These are phyloP conservation scores for Phylloscopus whistleri DNA, from an alignment of 2,113 vertebrate genomes.

Conservation along the genomic window DNA sequence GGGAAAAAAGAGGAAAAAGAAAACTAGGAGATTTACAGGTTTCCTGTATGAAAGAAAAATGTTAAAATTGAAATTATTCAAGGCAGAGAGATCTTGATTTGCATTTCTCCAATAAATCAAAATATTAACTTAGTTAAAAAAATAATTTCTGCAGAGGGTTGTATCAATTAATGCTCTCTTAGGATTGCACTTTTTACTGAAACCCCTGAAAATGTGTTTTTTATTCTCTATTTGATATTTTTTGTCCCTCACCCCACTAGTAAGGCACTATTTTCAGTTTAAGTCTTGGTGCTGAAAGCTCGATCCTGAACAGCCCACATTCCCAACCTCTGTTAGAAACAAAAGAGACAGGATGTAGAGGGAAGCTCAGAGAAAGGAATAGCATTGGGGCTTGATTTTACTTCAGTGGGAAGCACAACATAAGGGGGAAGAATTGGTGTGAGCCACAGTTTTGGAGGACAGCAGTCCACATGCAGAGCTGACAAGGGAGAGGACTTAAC, in stretches of 20 bases:
- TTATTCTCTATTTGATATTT: background rate
- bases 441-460: background rate
- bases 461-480: background rate
- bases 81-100: background rate
- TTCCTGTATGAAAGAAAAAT: background rate
- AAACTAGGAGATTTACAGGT: background rate
- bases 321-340: background rate
- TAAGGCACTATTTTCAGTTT: background rate
- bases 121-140: background rate
- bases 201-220: background rate
- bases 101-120: background rate
- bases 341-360: background rate
- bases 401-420: background rate
- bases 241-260: background rate
- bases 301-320: background rate
- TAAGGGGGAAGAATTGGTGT: background rate
- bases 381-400: background rate
- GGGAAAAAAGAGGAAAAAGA: background rate
- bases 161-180: background rate
- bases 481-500: background rate
- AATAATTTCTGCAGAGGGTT: background rate
- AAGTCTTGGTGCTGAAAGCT: background rate
- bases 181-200: background rate
- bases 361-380: background rate
- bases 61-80: background rate